Conservation (phyloP, 2,113 vertebrate genomes). For the Cebus imitator region DNA sequence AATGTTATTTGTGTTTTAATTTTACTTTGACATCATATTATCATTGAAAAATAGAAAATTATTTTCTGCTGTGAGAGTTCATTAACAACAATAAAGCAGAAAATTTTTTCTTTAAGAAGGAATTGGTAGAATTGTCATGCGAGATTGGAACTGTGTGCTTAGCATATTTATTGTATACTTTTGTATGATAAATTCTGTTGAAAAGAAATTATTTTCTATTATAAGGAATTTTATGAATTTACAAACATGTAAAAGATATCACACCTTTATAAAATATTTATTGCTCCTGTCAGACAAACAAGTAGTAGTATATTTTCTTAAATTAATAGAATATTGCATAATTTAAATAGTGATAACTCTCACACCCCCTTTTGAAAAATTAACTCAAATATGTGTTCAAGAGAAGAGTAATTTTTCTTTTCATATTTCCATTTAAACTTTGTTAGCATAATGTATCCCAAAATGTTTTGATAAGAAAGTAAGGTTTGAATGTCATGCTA, state of each 20-base stretch:
- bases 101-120: not conserved
- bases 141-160: not conserved
- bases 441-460: not conserved
- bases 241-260: not conserved
- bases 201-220: not conserved
- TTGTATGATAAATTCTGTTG: not conserved
- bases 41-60: not conserved
- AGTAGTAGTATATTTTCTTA: not conserved
- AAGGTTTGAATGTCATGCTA: not conserved
- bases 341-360: not conserved
- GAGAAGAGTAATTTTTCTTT: not conserved
- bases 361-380: not conserved
- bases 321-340: not conserved
- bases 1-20: not conserved
- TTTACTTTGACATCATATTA: not conserved
- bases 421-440: not conserved
- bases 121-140: not conserved
- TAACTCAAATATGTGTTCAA: not conserved
- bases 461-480: not conserved
- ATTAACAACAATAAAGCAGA: not conserved
- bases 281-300: not conserved
- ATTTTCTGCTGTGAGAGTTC: not conserved
- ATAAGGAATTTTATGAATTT: not conserved
- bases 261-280: not conserved
- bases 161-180: not conserved